These are phyloP conservation scores for Pseudococcus jackbeardsleyi DNA, from an alignment of 2,888 invertebrate genomes.

Conservation along the genomic window DNA sequence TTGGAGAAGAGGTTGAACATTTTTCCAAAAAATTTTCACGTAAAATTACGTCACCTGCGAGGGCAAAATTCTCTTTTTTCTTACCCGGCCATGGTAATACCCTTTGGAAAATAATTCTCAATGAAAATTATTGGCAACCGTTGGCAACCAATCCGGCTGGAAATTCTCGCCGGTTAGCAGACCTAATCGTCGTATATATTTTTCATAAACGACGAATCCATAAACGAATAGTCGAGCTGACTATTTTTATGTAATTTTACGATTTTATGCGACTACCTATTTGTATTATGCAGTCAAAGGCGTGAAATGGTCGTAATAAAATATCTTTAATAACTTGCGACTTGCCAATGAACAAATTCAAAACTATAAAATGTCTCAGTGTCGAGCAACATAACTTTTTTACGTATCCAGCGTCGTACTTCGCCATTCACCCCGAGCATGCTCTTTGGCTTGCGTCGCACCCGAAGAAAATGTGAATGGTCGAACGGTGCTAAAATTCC, in stretches of 20 bases:
- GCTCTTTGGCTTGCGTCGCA: not conserved
- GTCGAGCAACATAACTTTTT: not conserved
- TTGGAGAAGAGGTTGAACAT: too few species aligned
- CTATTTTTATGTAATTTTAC: constrained; percentile 28
- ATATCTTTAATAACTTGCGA: not conserved
- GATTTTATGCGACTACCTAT: not conserved
- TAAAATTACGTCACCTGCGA: too few species aligned
- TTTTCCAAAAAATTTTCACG: too few species aligned
- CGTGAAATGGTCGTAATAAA: not conserved
- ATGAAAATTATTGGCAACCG: not conserved
- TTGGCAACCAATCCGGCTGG: not conserved
- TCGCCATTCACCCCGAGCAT: constrained; percentile 5
- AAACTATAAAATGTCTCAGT: not conserved
- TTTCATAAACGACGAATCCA: not conserved
- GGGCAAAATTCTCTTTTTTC: too few species aligned
- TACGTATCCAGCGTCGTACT: not conserved
- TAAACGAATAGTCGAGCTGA: not conserved
- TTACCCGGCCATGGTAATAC: too few species aligned
- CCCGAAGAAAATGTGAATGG: not conserved
- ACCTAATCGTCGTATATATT: not conserved
- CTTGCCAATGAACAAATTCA: not conserved
- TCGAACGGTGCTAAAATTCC: not conserved
- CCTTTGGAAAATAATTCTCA: not conserved
- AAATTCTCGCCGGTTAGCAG: not conserved
- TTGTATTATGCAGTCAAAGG: not conserved